Evolutionary conservation across 2,888 invertebrate species (phyloP).

Genomic region (Ptychoptera albimana): DNA sequence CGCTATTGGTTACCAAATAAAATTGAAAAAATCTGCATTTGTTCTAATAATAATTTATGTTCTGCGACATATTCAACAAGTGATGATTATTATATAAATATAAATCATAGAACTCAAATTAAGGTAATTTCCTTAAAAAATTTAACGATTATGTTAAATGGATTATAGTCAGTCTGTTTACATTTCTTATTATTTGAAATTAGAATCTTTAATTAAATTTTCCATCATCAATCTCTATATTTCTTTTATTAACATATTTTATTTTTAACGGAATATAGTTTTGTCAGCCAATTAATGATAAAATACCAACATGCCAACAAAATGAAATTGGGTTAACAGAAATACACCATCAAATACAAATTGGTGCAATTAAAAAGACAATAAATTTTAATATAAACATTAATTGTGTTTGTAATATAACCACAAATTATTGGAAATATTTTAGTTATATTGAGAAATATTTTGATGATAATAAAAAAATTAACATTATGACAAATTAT

Average conservation of each 20-base stretch:
- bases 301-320: not conserved
- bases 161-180: too few relatives aligned
- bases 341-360: not conserved
- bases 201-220: too few relatives aligned
- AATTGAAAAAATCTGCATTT: constrained; percentile 5
- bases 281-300: not conserved
- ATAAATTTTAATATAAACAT: not conserved
- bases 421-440: constrained; percentile 5
- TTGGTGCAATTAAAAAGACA: not conserved
- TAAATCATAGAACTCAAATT: constrained; percentile 6
- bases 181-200: too few relatives aligned
- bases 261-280: not conserved
- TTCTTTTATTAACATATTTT: too few relatives aligned
- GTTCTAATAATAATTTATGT: constrained; percentile 3
- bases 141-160: too few relatives aligned
- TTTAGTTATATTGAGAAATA: not conserved
- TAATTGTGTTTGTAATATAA: not conserved
- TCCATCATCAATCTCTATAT: too few relatives aligned
- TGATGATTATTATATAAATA: not conserved
- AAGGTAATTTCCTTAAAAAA: not conserved
- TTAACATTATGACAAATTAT: constrained; percentile 1
- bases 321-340: not conserved
- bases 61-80: not conserved
- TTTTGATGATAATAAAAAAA: not conserved
- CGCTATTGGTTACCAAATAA: not conserved